Evolutionary conservation across 2,113 vertebrate genomes (phyloP).

Genomic region (Pollachius pollachius): DNA sequence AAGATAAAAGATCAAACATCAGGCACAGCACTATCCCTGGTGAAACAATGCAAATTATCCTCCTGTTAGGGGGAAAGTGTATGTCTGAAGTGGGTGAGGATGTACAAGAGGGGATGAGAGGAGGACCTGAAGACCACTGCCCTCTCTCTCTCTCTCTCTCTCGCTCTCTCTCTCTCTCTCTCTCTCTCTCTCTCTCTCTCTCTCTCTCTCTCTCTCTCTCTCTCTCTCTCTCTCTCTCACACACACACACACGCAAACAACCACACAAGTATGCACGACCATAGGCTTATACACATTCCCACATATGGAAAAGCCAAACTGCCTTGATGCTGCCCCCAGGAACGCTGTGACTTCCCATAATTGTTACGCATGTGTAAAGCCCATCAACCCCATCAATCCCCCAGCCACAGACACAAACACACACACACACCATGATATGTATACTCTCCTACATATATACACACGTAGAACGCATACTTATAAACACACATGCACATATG

Average conservation of each 20-base stretch:
- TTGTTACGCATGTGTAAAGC: slow-evolving; percentile 5
- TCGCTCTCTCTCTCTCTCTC: not conserved
- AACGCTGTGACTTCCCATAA: slow-evolving; percentile 15
- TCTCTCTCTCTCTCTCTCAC: not conserved
- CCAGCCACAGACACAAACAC: too few species aligned
- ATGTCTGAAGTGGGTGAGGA: not conserved
- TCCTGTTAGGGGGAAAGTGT: not conserved
- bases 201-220: not conserved
- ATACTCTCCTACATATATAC: not conserved
- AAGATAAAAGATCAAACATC: too few species aligned
- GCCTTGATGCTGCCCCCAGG: slow-evolving; percentile 28
- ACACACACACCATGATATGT: not conserved
- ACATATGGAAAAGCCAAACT: slow-evolving; percentile 8
- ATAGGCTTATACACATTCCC: slow-evolving; percentile 10
- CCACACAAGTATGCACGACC: not conserved
- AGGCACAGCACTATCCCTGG: too few species aligned
- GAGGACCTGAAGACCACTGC: not conserved
- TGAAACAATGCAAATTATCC: too few species aligned
- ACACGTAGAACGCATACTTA: not conserved
- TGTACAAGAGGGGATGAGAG: not conserved
- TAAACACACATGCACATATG: not conserved
- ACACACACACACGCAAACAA: not conserved
- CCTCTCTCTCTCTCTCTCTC: not conserved
- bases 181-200: not conserved
- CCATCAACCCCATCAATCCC: too few species aligned